These are phyloP conservation scores for Thunnus maccoyii DNA, from an alignment of 2,113 vertebrate species.

Conservation along the genomic window DNA sequence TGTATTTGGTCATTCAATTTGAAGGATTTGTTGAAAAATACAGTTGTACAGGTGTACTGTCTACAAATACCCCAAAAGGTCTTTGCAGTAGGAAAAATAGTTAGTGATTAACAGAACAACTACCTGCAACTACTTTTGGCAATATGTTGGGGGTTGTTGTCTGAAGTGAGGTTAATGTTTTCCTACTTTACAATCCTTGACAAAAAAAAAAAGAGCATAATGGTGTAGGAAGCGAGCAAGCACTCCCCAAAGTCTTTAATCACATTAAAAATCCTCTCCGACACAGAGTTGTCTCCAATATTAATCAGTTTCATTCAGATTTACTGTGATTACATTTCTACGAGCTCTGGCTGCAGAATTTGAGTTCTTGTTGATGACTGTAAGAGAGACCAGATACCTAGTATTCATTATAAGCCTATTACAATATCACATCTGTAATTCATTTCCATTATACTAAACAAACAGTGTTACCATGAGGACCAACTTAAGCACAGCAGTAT, in stretches of 20 bases:
- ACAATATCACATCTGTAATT: slow-evolving; percentile 57
- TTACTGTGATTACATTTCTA: slow-evolving; percentile 72
- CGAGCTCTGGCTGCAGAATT: slow-evolving; percentile 47
- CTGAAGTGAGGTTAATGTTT: slow-evolving; percentile 14
- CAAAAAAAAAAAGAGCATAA: slow-evolving; percentile 3
- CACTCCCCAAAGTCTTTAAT: slow-evolving; percentile 50
- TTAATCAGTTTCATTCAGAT: slow-evolving; percentile 66
- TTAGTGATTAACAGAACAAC: background rate
- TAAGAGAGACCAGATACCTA: slow-evolving; percentile 65
- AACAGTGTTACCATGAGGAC: slow-evolving; percentile 72
- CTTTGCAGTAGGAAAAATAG: slow-evolving; percentile 2
- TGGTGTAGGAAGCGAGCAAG: background rate
- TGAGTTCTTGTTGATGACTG: slow-evolving; percentile 51
- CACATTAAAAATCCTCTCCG: slow-evolving; percentile 53
- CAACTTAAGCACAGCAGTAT: slow-evolving; percentile 16
- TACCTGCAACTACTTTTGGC: background rate
- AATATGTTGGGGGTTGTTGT: slow-evolving; percentile 6
- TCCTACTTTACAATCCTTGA: slow-evolving; percentile 23
- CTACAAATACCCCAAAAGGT: background rate
- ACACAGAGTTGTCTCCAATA: slow-evolving; percentile 42
- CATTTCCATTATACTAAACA: slow-evolving; percentile 70
- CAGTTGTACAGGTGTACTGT: background rate
- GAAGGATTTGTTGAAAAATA: too few species aligned
- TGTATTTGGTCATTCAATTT: too few species aligned
- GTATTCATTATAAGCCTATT: slow-evolving; percentile 71